phyloP scores from a whole-genome alignment of 2,888 invertebrate genomes.

The Cantharis rustica region DNA sequence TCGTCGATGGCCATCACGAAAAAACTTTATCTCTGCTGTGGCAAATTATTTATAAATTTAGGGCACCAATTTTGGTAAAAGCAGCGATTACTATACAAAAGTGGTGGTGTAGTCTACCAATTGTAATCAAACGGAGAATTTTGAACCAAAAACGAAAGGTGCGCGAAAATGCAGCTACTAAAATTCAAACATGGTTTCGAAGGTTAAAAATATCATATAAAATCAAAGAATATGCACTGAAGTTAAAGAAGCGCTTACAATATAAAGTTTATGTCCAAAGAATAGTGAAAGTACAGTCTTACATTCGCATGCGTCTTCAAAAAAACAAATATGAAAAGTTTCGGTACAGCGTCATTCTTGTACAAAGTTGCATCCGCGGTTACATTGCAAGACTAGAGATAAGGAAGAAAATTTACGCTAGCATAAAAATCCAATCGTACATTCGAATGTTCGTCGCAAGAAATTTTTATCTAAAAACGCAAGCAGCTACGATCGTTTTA shows the following conservation, averaged over 20 bases:
- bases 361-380: conserved; percentile 40
- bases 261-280: conserved; percentile 54
- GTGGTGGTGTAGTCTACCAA: conserved; percentile 74
- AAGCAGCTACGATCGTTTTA: conserved; percentile 45
- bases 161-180: conserved; percentile 60
- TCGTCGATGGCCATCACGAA: conserved; percentile 87
- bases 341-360: conserved; percentile 31
- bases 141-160: conserved; percentile 52
- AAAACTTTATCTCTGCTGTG: conserved; percentile 86
- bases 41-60: conserved; percentile 86
- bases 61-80: conserved; percentile 73
- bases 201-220: conserved; percentile 43
- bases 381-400: conserved; percentile 39
- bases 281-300: conserved; percentile 60
- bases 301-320: conserved; percentile 54
- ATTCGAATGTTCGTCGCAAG: conserved; percentile 35
- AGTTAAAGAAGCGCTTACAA: conserved; percentile 54
- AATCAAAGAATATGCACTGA: conserved; percentile 29
- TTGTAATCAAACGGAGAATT: conserved; percentile 58
- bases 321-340: conserved; percentile 36
- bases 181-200: conserved; percentile 66
- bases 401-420: conserved; percentile 33
- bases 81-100: conserved; percentile 69
- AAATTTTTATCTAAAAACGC: conserved; percentile 33
- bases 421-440: conserved; percentile 36